phyloP scores from a whole-genome alignment of 2,888 invertebrate species.

The Syritta pipiens region DNA sequence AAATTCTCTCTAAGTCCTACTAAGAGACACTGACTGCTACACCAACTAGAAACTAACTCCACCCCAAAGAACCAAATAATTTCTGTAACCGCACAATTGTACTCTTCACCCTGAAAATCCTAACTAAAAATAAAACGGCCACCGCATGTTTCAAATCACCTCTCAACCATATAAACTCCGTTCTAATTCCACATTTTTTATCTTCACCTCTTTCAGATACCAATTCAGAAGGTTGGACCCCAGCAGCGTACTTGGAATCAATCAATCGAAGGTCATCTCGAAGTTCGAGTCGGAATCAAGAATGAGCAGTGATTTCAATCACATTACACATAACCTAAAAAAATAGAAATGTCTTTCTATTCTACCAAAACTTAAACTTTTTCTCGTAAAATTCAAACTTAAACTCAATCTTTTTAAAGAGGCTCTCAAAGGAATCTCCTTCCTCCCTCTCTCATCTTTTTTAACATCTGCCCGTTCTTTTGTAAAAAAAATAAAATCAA shows the following conservation, averaged over 20 bases:
- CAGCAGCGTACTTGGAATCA: constrained; percentile 93
- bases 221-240: constrained; percentile 94
- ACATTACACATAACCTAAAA: constrained; percentile 11
- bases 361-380: too few relatives aligned
- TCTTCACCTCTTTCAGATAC: constrained; percentile 79
- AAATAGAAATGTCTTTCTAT: constrained; percentile 12
- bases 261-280: constrained; percentile 86
- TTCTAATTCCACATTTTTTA: background rate
- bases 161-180: background rate
- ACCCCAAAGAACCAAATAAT: too few relatives aligned
- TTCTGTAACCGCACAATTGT: too few relatives aligned
- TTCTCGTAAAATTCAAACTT: background rate
- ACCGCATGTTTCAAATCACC: background rate
- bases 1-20: too few relatives aligned
- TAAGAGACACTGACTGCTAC: too few relatives aligned
- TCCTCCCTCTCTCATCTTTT: too few relatives aligned
- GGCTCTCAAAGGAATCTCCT: too few relatives aligned
- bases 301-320: constrained; percentile 70
- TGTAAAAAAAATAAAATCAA: background rate
- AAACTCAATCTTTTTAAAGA: too few relatives aligned
- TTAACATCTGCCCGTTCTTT: constrained; percentile 3
- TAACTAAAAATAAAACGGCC: too few relatives aligned
- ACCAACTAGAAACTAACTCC: too few relatives aligned
- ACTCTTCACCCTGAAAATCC: too few relatives aligned
- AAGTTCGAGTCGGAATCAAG: constrained; percentile 82